Base-by-base conservation (phyloP, 2,797 vertebrate species). In the Zenarchopterus dispar region DNA sequence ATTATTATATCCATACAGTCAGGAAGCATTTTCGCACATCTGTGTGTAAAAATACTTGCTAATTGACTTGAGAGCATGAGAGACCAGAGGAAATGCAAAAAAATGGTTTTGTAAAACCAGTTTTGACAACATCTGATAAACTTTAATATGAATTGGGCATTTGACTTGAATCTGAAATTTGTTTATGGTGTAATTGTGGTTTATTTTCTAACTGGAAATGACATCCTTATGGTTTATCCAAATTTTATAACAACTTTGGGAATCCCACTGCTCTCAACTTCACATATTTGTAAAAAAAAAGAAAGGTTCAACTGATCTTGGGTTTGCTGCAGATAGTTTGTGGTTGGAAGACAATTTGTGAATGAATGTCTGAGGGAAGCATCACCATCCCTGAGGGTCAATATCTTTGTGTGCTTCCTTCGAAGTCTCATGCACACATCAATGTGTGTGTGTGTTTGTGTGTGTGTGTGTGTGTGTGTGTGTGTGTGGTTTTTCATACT, bases 311-410 rank as follows among this genome's bases (percentile, higher is more conserved):
- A 78, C 51, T 22, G 28, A 77, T 67, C 69, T 78, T 73, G 47
- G 69, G 70, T 81, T 67, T 62, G 59, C 51, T 77, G 62, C 59
- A 74, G 80, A 78, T 63, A 45, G 50, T 78, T 81, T 86, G 88
- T 31, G 84, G 86, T 82, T 22, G 58, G 51, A 73, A 70, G 58
- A 62, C 67, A 81, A 84, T 86, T 87, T 83, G 83, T 84, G 75
- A 84, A 81, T 79, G 72, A 70, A 81, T 73, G 47, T 76, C 80
- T 84, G 65, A 67, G 69, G 78, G 55, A 33, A 77, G 53, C 69
- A 55, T 78, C 72, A 65, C 41, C 70, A 36, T 82, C 68, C 69
- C 73, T 6, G 36, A 68, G 55, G 79, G 63, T 36, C 28, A 15
- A 39, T 45, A 63, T 61, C 48, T 72, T 33, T 64, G 55, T 73